Percentiles rank a stretch among this genome's conserved stretches.
phyloP scores from a whole-genome alignment of 2,113 vertebrate species.

The Catagonus wagneri region DNA sequence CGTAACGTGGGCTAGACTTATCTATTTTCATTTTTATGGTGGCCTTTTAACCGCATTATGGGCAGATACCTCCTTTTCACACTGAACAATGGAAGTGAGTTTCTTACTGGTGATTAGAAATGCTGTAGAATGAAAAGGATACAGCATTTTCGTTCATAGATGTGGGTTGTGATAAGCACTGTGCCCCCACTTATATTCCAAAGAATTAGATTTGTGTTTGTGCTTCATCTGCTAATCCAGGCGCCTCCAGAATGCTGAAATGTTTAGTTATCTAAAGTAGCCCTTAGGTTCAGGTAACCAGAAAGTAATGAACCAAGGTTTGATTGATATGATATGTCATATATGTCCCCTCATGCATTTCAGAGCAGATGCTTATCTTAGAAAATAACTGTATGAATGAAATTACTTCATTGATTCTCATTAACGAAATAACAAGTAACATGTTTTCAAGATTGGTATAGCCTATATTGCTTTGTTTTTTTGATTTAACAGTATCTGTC shows the following conservation, averaged over 20 bases:
- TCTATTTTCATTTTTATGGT: not conserved
- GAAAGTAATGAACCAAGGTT: constrained; percentile 14
- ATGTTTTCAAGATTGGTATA: not conserved
- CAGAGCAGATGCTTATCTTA: constrained; percentile 32
- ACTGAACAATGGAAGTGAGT: not conserved
- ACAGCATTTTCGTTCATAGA: not conserved
- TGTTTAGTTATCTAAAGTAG: not conserved
- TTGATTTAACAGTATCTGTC: not conserved
- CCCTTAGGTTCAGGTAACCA: constrained; percentile 37
- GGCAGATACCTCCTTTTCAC: not conserved
- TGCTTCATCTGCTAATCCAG: not conserved
- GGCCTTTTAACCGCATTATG: not conserved
- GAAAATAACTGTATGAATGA: not conserved
- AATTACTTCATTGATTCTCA: not conserved
- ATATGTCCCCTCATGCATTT: not conserved
- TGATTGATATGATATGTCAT: not conserved
- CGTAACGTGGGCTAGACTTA: not conserved
- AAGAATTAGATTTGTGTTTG: constrained; percentile 15
- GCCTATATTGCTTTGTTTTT: not conserved
- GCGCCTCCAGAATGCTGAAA: not conserved
- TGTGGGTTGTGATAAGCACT: not conserved
- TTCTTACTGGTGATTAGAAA: not conserved
- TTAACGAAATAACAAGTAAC: not conserved
- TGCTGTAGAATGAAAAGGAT: not conserved
- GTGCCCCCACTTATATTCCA: not conserved